Evolutionary conservation across 2,888 invertebrate species (phyloP).

Genomic region (Leptodirus hochenwartii): DNA sequence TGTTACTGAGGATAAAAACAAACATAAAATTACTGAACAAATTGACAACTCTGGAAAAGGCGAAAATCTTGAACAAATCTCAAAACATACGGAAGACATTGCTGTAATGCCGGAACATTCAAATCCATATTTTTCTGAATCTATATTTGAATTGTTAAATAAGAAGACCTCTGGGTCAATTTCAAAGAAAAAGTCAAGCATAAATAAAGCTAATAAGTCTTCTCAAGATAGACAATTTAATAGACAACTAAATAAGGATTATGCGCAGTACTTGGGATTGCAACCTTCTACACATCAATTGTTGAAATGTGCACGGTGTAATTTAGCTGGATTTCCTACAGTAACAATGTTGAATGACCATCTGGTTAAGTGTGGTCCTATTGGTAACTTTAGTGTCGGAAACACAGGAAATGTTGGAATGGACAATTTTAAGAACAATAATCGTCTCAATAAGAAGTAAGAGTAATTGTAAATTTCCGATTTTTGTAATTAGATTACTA

Average conservation of each 20-base stretch:
- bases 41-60: constrained; percentile 4
- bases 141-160: constrained; percentile 24
- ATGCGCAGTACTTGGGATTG: constrained; percentile 52
- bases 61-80: constrained; percentile 5
- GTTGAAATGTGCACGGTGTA: constrained; percentile 58
- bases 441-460: too few species aligned
- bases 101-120: constrained; percentile 16
- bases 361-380: constrained; percentile 37
- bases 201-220: constrained; percentile 9
- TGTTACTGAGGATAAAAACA: neutral
- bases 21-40: constrained; percentile 3
- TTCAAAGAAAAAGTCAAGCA: constrained; percentile 7
- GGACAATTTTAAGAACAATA: too few species aligned
- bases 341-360: constrained; percentile 50
- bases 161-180: constrained; percentile 10
- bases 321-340: constrained; percentile 45
- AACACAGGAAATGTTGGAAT: too few species aligned
- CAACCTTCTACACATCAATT: constrained; percentile 54
- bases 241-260: constrained; percentile 30
- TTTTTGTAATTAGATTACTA: too few species aligned
- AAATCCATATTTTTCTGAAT: constrained; percentile 26
- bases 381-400: constrained; percentile 8
- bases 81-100: constrained; percentile 5
- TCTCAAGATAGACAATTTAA: constrained; percentile 17
- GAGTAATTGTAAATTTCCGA: too few species aligned